Conservation (phyloP, 1,140 invertebrate species). For the Muscidifurax raptorellus region DNA sequence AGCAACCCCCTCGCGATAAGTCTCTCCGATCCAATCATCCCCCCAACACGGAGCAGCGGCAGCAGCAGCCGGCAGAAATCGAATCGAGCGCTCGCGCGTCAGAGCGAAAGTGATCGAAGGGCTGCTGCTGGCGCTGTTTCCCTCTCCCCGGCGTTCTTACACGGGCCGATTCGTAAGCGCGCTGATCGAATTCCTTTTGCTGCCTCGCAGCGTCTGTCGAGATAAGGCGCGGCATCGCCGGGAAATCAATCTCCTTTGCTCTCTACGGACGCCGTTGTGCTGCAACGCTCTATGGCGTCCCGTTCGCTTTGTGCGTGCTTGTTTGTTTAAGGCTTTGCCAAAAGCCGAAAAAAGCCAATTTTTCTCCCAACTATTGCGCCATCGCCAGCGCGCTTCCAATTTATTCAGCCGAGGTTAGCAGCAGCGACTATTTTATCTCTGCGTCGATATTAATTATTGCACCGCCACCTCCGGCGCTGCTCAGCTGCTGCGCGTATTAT, state of each 20-base stretch:
- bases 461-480: no score
- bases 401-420: no score
- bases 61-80: conserved; percentile 18
- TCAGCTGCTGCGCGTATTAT: no score
- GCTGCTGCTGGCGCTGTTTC: background rate
- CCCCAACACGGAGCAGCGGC: background rate
- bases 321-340: no score
- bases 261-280: background rate
- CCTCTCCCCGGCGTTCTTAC: background rate
- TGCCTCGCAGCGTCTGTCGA: conserved; percentile 25
- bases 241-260: conserved; percentile 7
- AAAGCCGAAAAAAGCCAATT: no score
- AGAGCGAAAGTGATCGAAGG: conserved; percentile 35
- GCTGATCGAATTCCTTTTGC: conserved; percentile 39
- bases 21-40: conserved; percentile 34
- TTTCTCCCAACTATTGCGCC: no score
- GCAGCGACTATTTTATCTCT: background rate
- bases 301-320: background rate
- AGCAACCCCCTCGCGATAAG: conserved; percentile 22
- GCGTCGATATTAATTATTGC: conserved; percentile 21
- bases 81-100: conserved; percentile 33
- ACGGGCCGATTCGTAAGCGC: background rate
- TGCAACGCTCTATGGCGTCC: background rate
- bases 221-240: background rate
- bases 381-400: no score